Percentiles rank a stretch among this genome's conserved stretches.
These are phyloP conservation scores for Momotus momota DNA, from an alignment of 2,797 vertebrate species.

Conservation along the genomic window DNA sequence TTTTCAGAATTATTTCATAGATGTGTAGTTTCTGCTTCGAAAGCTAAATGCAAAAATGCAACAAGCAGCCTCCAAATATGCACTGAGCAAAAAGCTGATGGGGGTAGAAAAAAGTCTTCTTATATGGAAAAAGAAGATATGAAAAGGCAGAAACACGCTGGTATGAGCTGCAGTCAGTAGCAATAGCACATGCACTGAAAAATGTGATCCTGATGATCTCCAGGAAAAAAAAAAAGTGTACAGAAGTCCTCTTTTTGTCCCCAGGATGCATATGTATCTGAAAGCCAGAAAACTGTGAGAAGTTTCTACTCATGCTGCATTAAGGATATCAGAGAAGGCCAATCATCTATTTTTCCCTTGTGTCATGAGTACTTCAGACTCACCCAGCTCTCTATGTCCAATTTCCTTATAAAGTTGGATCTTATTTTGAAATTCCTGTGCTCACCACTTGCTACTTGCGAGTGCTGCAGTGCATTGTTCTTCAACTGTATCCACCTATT, in stretches of 20 bases:
- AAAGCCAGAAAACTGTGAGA: neutral
- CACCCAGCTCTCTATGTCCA: too few species aligned
- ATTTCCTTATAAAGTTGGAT: neutral
- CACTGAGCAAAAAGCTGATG: neutral
- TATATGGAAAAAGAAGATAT: neutral
- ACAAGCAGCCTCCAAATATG: neutral
- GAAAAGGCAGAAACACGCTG: neutral
- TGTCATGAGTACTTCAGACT: neutral
- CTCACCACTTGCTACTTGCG: neutral
- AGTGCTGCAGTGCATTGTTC: neutral
- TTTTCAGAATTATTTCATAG: neutral
- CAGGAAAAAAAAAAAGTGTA: neutral
- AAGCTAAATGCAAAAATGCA: neutral
- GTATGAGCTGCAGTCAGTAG: neutral
- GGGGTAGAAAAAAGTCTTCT: neutral
- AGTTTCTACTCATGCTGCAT: neutral
- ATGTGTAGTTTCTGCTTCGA: neutral
- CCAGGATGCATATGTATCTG: neutral
- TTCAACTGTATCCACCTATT: neutral
- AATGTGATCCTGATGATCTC: neutral
- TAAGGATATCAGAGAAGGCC: neutral
- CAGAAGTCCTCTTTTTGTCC: neutral
- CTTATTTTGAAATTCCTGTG: neutral
- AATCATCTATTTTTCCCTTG: neutral
- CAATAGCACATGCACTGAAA: neutral